Evolutionary conservation across 2,113 vertebrate species (phyloP).

Genomic region (Kryptolebias marmoratus): DNA sequence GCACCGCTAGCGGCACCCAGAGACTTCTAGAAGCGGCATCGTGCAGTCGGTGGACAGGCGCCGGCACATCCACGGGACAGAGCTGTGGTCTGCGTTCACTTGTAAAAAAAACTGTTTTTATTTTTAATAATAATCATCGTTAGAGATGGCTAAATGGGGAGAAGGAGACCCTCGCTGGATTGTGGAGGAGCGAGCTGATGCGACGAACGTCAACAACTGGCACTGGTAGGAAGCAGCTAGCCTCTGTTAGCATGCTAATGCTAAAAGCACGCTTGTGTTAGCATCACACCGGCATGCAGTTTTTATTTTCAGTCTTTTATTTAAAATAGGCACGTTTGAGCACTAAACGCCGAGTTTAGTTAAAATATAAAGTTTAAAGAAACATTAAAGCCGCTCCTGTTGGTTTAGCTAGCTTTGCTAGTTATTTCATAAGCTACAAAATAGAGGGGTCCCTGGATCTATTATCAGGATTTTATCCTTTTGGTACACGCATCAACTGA

Average conservation of each 20-base stretch:
- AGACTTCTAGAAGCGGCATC: constrained; percentile 81
- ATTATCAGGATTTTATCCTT: too few relatives aligned
- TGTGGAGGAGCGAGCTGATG: constrained; percentile 96
- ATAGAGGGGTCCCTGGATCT: too few relatives aligned
- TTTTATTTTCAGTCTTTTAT: neutral
- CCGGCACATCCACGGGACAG: constrained; percentile 27
- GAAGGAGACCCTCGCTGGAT: constrained; percentile 99
- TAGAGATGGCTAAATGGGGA: constrained; percentile 96
- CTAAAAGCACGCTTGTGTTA: constrained; percentile 31
- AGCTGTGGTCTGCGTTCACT: neutral
- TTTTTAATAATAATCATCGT: neutral
- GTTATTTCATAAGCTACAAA: too few relatives aligned
- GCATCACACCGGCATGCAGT: neutral
- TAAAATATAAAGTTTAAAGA: accelerated
- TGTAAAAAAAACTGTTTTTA: accelerated
- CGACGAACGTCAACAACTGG: constrained; percentile 99
- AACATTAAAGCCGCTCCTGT: neutral
- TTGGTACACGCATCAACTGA: too few relatives aligned
- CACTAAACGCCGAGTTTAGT: accelerated
- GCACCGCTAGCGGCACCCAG: constrained; percentile 36
- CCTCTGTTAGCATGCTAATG: constrained; percentile 36
- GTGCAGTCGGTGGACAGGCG: constrained; percentile 47
- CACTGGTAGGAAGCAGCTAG: constrained; percentile 86
- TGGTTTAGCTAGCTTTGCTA: constrained; percentile 16
- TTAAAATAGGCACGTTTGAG: accelerated